Evolutionary conservation across 37 sponge, comb jelly and placozoan genomes (phyloP), one percentile per base, ranked within the genome.

Genomic region (Spongia lamella): DNA sequence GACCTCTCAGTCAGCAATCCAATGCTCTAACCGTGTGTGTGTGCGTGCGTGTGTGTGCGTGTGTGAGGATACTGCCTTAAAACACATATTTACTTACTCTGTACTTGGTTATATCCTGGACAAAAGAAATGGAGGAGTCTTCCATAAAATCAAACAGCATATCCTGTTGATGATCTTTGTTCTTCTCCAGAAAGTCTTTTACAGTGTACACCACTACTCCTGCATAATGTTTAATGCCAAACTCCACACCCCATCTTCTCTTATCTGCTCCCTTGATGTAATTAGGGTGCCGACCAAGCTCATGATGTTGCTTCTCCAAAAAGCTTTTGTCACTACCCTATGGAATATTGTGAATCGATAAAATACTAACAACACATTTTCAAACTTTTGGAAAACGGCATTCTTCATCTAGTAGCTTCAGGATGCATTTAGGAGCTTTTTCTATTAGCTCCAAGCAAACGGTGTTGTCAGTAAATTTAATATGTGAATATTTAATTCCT

Each of bases 101-200:
- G 75, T 47, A 96, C 51, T 70, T 86, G 21, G 85, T 69, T 55
- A 96, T 47, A 15, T 86, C 93, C 31, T 62, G 51, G 31, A 81
- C 77, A 61, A 96, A 96, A 0, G 79, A 62, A 25, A 60, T 72
- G 1, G 74, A 69, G 31, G 96, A 93, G 14, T 56, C 43, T 60
- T 85, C 82, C 68, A 96, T 90, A 40, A 40, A 77, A 32, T 96
- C 93, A 78, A 96, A 96, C 36, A 96, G 69, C 78, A 88, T 70
- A 19, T 89, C 93, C 43, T 96, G 90, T 53, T 96, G 96, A 43
- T 92, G 90, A 31, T 92, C 93, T 72, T 96, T 96, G 90, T 96
- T 96, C 82, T 92, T 96, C 59, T 92, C 90, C 38, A 96, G 85
- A 68, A 96, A 89, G 25, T 76, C 61, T 7, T 69, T 61, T 1